Conservation (phyloP, 2,797 vertebrate species). For the Liasis olivaceus region DNA sequence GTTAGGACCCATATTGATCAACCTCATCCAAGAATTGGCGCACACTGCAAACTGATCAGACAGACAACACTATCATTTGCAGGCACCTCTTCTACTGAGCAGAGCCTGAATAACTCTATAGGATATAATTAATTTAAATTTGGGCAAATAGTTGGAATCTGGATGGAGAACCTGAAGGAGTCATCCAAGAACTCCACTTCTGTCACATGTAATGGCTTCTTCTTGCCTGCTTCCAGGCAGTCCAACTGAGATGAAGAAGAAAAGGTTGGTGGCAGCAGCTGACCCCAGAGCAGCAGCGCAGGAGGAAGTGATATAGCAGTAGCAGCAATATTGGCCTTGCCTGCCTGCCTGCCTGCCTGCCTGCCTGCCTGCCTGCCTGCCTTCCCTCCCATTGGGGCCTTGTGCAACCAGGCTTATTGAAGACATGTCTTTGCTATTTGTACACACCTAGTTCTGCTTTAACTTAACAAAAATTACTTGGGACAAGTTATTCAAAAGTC, state of each 20-base stretch:
- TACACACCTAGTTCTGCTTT: background rate
- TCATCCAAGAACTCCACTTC: background rate
- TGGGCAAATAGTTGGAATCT: background rate
- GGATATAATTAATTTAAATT: constrained; percentile 8
- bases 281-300: background rate
- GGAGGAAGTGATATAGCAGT: background rate
- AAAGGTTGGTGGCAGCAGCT: background rate
- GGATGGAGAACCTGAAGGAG: background rate
- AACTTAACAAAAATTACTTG: background rate
- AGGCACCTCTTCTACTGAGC: background rate
- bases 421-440: background rate
- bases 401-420: background rate
- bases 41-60: background rate
- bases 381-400: background rate
- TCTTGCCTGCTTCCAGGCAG: background rate
- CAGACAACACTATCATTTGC: background rate
- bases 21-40: background rate
- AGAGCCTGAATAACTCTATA: background rate
- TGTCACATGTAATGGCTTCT: background rate
- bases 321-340: no score
- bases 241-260: background rate
- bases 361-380: background rate
- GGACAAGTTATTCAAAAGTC: background rate
- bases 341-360: background rate
- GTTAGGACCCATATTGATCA: background rate